Percentiles rank a stretch among this genome's conserved stretches.
Evolutionary conservation across 2,113 vertebrate species (phyloP).

Genomic region (Peromyscus californicus): DNA sequence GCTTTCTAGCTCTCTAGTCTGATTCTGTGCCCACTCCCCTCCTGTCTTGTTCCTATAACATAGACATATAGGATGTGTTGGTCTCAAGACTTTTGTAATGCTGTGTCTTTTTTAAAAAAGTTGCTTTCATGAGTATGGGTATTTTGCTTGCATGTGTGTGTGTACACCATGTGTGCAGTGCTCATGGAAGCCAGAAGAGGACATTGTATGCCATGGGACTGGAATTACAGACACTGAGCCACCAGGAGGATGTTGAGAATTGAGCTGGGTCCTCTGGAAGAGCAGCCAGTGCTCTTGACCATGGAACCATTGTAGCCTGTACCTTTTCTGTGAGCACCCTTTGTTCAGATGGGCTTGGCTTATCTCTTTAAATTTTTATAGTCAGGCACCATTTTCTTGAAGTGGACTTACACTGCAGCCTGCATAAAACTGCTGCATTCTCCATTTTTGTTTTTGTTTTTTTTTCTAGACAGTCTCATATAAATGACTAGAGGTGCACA

Average conservation of each 20-base stretch:
- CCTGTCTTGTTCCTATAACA: neutral
- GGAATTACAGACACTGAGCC: neutral
- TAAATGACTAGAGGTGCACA: neutral
- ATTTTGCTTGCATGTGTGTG: neutral
- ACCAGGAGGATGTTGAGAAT: neutral
- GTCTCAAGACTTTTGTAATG: neutral
- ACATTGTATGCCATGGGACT: neutral
- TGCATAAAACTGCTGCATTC: slow-evolving; percentile 17
- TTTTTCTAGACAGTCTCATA: neutral
- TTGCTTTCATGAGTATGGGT: neutral
- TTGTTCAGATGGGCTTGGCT: neutral
- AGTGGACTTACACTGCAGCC: neutral
- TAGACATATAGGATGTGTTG: neutral
- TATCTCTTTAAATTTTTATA: neutral
- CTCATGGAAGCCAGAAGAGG: neutral
- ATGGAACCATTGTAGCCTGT: neutral
- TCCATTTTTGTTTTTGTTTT: neutral
- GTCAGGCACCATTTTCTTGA: neutral
- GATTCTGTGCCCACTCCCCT: neutral
- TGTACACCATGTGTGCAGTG: neutral
- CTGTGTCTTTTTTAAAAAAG: neutral
- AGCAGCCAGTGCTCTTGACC: neutral
- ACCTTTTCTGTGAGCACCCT: neutral
- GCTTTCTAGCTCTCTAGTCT: neutral
- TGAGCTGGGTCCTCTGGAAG: neutral